phyloP scores from a whole-genome alignment of 2,797 vertebrate species.

The Poeciliopsis presidionis region DNA sequence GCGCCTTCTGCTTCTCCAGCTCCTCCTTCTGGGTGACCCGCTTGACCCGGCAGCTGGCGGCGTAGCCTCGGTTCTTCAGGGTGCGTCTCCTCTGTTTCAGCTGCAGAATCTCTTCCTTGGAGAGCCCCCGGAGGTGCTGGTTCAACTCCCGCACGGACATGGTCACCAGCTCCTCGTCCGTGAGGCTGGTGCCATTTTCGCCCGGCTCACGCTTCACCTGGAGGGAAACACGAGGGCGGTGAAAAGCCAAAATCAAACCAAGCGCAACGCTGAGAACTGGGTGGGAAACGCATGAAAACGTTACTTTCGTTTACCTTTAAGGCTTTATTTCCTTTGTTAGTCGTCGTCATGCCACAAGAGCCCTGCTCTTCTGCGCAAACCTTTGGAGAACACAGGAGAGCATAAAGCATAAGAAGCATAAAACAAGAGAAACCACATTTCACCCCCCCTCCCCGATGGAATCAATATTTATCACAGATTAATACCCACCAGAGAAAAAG shows the following conservation, averaged over 20 bases:
- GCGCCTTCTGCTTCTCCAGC: slow-evolving; percentile 97
- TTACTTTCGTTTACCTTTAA: slow-evolving; percentile 88
- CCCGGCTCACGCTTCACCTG: slow-evolving; percentile 99
- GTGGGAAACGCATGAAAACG: background rate
- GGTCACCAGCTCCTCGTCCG: slow-evolving; percentile 97
- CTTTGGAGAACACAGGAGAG: slow-evolving; percentile 65
- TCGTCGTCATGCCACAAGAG: slow-evolving; percentile 99
- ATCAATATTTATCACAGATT: background rate
- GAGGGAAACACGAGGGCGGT: slow-evolving; percentile 7
- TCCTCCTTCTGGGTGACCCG: slow-evolving; percentile 98
- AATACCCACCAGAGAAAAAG: slow-evolving; percentile 36
- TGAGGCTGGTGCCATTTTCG: slow-evolving; percentile 98
- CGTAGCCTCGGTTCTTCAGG: slow-evolving; percentile 97
- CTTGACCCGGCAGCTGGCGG: slow-evolving; percentile 97
- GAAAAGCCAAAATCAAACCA: background rate
- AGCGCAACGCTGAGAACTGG: background rate
- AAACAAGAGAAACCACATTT: background rate
- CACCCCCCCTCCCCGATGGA: background rate
- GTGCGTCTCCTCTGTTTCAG: slow-evolving; percentile 97
- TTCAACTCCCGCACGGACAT: slow-evolving; percentile 99
- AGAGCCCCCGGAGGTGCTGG: slow-evolving; percentile 95
- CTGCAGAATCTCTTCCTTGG: slow-evolving; percentile 97
- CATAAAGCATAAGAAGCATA: slow-evolving; percentile 4
- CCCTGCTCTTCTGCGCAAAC: slow-evolving; percentile 84
- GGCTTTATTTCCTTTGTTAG: slow-evolving; percentile 98